Conservation (phyloP, 2,888 invertebrate species). For the Imbricaverruca yamaguchii region DNA sequence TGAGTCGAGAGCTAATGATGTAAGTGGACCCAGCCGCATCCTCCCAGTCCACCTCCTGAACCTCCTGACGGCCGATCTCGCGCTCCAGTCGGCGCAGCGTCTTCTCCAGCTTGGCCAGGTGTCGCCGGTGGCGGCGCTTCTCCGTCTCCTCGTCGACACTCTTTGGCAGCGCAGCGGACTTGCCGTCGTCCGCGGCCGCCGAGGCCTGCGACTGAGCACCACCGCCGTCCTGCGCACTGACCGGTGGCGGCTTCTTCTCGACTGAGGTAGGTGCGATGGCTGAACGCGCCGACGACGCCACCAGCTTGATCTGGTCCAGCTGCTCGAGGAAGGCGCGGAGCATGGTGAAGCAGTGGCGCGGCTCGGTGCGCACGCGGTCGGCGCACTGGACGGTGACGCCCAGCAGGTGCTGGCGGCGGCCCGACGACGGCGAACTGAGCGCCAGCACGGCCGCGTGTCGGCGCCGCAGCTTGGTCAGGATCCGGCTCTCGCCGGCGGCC, state of each 20-base stretch:
- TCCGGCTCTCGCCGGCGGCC: background rate
- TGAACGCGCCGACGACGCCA: background rate
- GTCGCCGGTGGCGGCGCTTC: background rate
- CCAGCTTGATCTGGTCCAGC: conserved; percentile 1
- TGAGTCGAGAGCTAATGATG: background rate
- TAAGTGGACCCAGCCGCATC: background rate
- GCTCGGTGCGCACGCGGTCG: background rate
- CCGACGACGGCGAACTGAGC: background rate
- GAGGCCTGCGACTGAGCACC: background rate
- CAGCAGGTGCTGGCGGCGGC: background rate
- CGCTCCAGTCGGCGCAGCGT: conserved; percentile 22
- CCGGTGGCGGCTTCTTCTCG: background rate
- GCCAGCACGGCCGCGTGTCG: conserved; percentile 1
- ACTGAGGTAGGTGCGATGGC: background rate
- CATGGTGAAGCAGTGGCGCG: conserved; percentile 8
- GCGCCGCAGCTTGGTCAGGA: background rate
- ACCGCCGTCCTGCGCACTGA: no score
- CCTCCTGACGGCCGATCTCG: background rate
- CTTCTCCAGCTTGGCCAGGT: conserved; percentile 4
- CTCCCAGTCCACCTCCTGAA: conserved; percentile 6
- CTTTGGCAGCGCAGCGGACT: no score
- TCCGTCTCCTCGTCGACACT: background rate
- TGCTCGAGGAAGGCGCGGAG: background rate
- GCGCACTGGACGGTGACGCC: background rate
- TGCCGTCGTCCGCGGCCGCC: background rate